Base-by-base conservation (phyloP, 2,888 invertebrate species). In the Dryobota labecula region DNA sequence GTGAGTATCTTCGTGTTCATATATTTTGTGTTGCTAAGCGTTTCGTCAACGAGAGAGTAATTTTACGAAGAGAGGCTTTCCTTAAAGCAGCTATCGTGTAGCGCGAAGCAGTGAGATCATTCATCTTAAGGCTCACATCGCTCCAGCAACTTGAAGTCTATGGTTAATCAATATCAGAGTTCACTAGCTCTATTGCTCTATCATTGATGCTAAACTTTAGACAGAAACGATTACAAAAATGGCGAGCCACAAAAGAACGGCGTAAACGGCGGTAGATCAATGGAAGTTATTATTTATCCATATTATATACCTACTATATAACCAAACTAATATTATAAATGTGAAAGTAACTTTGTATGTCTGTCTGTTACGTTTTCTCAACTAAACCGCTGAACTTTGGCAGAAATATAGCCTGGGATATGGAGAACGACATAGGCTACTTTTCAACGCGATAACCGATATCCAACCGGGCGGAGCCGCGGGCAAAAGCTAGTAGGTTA, bases 1-100 rank as follows among this genome's bases (percentile, higher is more conserved):
- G 95, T 95, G 87, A 91, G 94, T 92, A 87, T 72, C 54, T 60
- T 45, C 56, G 53, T 70, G 66, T 73, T 68, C 72, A 73, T 57
- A 62, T 60, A 68, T 67, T 80, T 76, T 66, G 43, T 70, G 38
- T 61, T 56, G 30, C n/a, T 53, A 72, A 74, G 51, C 70, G 61
- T 38, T 76, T 62, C 24, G 53, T 64, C 67, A 64, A 76, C 63
- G 47, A 70, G 49, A 53, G 41, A 63, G 43, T 70, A 58, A 76
- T 76, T 76, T 70, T 63, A 54, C 54, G 41, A n/a, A 47, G 47
- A 72, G 38, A 54, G 45, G 18, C 45, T 53, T 71, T 53, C 36
- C 51, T 53, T 70, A 43, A 53, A 30, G 43, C 18, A 30, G 20
- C 24, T 38, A 53, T 38, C 9, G 5, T 8, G 20, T 54, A 38